Evolutionary conservation across 1,140 invertebrate species (phyloP), one percentile per base, ranked within the genome.

Genomic region (Lycorma delicatula): DNA sequence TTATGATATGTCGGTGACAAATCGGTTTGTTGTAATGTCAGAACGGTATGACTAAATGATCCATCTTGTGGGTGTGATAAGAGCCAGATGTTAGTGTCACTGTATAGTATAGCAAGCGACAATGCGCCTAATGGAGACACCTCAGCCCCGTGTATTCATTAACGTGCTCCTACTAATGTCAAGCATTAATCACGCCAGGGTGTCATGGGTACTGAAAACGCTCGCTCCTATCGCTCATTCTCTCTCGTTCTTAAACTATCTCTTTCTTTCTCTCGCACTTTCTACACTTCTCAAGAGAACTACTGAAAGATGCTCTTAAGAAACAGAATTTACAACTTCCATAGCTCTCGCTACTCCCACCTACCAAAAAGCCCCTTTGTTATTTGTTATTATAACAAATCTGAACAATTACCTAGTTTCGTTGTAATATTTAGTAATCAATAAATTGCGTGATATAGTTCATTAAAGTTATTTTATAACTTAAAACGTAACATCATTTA

Each of bases 171-270:
- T 44, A 22, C 41, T 44, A 44, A 44, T 44, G 41, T 44, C 41
- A 22, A 44, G 41, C 41, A 44, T 44, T 44, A 44, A 44, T 44
- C 41, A 44, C 41, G 41, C 41, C 41, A 44, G 41, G 41, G 41
- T 44, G 41, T 44, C 41, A 44, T 22, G 41, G 16, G 16, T 44
- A 20, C 41, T 20, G 41, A 5, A 41, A 5, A 41, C 38, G 3
- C 12, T 41, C 38, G 12, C 38, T 16, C 38, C 12, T 12, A n/a
- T 41, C 12, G n/a, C 20, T 41, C 38, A 41, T 12, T 4, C 3
- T 41, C 38, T 5, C 38, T 16, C 3, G 3, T 20, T 16, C 38
- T 12, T 12, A n/a, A 41, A 16, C 38, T 41, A 5, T 41, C 38
- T 41, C 38, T 5, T 20, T 12, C 38, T 41, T 5, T 41, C 38